Evolutionary conservation across 1,140 invertebrate species (phyloP), one percentile per base, ranked within the genome.

Genomic region (Tribolium castaneum): DNA sequence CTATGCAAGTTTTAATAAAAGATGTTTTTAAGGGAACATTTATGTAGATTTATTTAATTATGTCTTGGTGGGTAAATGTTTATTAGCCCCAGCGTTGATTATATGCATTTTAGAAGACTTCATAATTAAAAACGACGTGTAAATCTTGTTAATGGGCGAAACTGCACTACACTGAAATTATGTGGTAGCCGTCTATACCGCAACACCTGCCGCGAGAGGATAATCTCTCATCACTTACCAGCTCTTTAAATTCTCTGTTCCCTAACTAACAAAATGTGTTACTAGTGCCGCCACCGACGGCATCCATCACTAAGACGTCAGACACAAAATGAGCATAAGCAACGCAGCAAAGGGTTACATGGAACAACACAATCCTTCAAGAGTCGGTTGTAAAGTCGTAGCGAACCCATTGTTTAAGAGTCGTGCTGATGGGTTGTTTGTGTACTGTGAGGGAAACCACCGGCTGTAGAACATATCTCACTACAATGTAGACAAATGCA

Each of bases 391-490:
- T 12, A 59, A 66, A 66, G 59, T 66, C 30, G 30, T n/a, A 59
- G 9, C 59, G 10, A 66, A 14, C 39, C 59, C 30, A 66, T 66
- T 66, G 59, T 66, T 12, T 34, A 66, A 66, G 25, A 66, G 59
- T 59, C 25, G 25, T 35, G 59, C 59, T 66, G 59, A 66, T 66
- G 59, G 59, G 59, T 66, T 66, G 59, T 66, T 66, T 35, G 59
- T 66, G 59, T 66, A 66, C 59, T 34, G 54, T 30, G 30, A 66
- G 59, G 30, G 59, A 66, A 66, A 66, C 59, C 59, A 30, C 59
- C 59, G 59, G 59, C 9, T 66, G 59, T 66, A 66, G 59, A 66
- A 66, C 59, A 66, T 66, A 66, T 66, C 59, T 66, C 59, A 66
- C 59, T 66, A 66, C 59, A 66, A 66, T 66, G 59, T 66, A 66